phyloP scores from a whole-genome alignment of 2,113 vertebrate genomes.

The Cygnus buccinator region DNA sequence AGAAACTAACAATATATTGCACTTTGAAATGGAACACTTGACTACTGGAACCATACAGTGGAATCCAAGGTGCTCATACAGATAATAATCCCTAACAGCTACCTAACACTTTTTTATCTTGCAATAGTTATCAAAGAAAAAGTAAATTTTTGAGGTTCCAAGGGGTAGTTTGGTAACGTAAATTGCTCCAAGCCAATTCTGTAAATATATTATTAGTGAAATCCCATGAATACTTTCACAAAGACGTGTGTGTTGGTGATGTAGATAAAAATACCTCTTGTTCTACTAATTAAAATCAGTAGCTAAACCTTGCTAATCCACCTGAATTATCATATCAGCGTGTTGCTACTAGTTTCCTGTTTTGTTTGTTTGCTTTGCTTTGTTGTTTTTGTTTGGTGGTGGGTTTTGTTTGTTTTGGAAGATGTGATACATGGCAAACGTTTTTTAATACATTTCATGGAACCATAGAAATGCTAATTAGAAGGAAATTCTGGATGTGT shows the following conservation, averaged over 20 bases:
- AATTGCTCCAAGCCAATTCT: neutral
- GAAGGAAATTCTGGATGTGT: neutral
- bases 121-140: neutral
- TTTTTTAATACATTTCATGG: neutral
- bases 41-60: neutral
- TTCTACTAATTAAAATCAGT: neutral
- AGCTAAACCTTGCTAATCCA: neutral
- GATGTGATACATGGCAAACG: neutral
- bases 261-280: neutral
- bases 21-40: neutral
- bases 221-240: neutral
- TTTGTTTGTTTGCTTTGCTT: no score
- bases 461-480: neutral
- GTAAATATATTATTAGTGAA: neutral
- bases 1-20: neutral
- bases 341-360: neutral
- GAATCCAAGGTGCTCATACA: neutral
- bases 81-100: neutral
- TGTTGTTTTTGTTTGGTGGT: no score
- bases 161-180: accelerated
- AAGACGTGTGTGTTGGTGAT: neutral
- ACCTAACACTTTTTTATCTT: neutral
- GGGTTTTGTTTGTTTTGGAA: neutral
- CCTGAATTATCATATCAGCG: neutral
- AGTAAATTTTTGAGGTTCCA: neutral